Evolutionary conservation across 2,113 vertebrate genomes (phyloP).

Genomic region (Mus pahari): DNA sequence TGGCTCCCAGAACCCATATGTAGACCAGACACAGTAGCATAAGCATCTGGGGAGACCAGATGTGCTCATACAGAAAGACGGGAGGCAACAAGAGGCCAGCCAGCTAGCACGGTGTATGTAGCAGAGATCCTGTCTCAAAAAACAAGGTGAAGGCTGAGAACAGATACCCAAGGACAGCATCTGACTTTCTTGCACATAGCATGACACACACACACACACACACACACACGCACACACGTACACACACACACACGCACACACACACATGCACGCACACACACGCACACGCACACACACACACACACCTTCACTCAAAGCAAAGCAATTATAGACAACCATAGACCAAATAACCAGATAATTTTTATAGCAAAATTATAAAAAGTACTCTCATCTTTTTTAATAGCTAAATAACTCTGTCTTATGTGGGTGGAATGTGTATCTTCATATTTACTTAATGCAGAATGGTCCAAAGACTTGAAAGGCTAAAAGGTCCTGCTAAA

Average conservation of each 20-base stretch:
- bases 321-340: background rate
- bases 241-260: background rate
- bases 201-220: background rate
- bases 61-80: too few relatives aligned
- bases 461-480: background rate
- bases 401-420: background rate
- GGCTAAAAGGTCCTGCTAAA: background rate
- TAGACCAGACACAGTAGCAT: background rate
- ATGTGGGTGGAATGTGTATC: background rate
- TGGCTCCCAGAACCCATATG: background rate
- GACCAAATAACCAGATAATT: background rate
- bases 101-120: background rate
- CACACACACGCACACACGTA: too few relatives aligned
- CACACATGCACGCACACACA: too few relatives aligned
- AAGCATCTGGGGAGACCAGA: background rate
- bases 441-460: background rate
- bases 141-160: background rate
- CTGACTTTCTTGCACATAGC: background rate
- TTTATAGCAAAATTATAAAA: constrained; percentile 41
- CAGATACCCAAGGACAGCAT: too few relatives aligned
- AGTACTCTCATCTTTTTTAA: background rate
- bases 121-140: background rate
- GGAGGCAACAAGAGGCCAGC: background rate
- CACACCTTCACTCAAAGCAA: background rate
- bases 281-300: too few relatives aligned